Percentiles rank a stretch among this genome's conserved stretches.
phyloP scores from a whole-genome alignment of 37 sponge, comb jelly and placozoan genomes.

The Hormiphora californensis region DNA sequence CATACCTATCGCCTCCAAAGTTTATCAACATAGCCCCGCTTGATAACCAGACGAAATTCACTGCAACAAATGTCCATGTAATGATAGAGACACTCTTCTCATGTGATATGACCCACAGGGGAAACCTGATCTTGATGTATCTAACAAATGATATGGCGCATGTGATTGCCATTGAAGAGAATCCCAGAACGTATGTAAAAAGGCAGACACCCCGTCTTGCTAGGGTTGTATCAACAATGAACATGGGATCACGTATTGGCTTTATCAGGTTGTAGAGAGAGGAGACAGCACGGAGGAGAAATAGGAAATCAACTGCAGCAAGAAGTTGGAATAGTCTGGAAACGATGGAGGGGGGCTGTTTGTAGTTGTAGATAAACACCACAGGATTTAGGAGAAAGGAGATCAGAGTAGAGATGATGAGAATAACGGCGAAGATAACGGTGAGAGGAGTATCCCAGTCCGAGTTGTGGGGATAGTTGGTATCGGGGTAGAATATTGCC shows the following conservation, averaged over 20 bases:
- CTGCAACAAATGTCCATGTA: background rate
- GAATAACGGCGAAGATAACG: background rate
- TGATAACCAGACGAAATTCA: background rate
- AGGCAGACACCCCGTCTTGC: background rate
- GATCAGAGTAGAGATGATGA: background rate
- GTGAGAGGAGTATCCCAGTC: background rate
- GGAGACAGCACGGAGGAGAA: background rate
- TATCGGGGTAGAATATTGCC: background rate
- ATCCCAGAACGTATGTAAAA: background rate
- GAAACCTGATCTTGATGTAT: background rate
- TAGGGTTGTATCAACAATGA: background rate
- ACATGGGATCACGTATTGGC: background rate
- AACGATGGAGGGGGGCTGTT: background rate
- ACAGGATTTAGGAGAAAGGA: conserved; percentile 11
- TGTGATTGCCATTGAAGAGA: background rate
- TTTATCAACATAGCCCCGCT: background rate
- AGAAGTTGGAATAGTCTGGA: conserved; percentile 10
- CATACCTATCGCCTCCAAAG: background rate
- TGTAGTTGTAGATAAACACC: background rate
- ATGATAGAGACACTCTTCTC: background rate
- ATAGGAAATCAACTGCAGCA: background rate
- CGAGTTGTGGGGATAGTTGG: background rate
- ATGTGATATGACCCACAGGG: background rate
- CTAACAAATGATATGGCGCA: background rate
- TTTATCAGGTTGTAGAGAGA: background rate